Percentiles rank a stretch among this genome's conserved stretches.
phyloP scores from a whole-genome alignment of 2,888 invertebrate genomes.

The Desoria tigrina region DNA sequence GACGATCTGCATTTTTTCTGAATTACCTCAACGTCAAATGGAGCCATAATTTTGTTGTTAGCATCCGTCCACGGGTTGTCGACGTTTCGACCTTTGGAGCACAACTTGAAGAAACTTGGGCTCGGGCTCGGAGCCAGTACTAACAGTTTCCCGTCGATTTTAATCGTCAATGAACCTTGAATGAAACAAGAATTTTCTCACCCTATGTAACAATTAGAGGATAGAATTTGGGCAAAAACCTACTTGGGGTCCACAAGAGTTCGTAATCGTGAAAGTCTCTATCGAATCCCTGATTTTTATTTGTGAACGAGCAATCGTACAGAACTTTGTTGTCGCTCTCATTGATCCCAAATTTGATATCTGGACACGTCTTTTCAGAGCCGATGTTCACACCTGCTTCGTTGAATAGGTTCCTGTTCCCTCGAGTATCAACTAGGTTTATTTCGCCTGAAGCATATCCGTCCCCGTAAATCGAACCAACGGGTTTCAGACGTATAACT shows the following conservation, averaged over 20 bases:
- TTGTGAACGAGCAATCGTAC: constrained; percentile 26
- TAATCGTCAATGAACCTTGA: constrained; percentile 28
- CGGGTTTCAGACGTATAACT: too few relatives aligned
- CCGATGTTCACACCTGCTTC: constrained; percentile 22
- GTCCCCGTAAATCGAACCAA: too few relatives aligned
- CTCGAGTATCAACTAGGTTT: too few relatives aligned
- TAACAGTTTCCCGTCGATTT: constrained; percentile 39
- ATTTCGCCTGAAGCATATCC: too few relatives aligned
- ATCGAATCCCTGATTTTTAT: constrained; percentile 31
- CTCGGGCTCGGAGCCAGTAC: constrained; percentile 34
- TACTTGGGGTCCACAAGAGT: constrained; percentile 42
- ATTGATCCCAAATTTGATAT: constrained; percentile 19
- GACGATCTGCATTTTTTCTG: too few relatives aligned
- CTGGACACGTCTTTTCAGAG: constrained; percentile 35
- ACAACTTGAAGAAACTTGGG: constrained; percentile 30
- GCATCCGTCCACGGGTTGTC: constrained; percentile 33
- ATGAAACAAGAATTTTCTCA: neutral
- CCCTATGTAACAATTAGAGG: neutral
- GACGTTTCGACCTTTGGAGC: constrained; percentile 20
- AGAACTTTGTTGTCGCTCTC: constrained; percentile 15
- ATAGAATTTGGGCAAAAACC: neutral
- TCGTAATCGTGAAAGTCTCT: constrained; percentile 38
- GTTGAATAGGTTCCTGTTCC: constrained; percentile 25
- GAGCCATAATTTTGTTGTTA: constrained; percentile 31
- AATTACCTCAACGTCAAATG: constrained; percentile 34